phyloP scores from a whole-genome alignment of 1,140 invertebrate genomes.

The Phenacoccus solenopsis region DNA sequence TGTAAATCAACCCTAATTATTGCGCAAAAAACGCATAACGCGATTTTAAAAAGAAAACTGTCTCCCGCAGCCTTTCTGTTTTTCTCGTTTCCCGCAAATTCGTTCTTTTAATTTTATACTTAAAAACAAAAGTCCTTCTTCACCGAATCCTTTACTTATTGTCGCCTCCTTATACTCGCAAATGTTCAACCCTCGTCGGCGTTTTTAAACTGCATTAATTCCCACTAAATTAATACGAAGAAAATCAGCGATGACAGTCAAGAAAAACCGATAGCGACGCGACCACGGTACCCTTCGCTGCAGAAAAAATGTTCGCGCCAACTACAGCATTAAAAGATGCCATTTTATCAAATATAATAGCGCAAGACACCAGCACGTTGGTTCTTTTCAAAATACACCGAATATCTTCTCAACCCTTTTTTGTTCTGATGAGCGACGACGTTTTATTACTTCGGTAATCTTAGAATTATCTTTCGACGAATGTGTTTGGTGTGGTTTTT shows the following conservation, averaged over 20 bases:
- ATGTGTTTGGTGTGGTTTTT: too few relatives aligned
- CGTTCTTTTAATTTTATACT: slow-evolving; percentile 5
- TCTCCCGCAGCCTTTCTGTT: not conserved
- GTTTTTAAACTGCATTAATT: slow-evolving; percentile 18
- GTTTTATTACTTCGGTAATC: not conserved
- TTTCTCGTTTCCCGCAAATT: not conserved
- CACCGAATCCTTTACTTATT: not conserved
- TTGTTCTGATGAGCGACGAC: too few relatives aligned
- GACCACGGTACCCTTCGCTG: not conserved
- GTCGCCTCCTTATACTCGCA: not conserved
- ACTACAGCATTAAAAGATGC: not conserved
- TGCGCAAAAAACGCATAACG: not conserved
- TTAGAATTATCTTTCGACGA: not conserved
- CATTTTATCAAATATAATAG: not conserved
- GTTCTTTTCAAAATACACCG: not conserved
- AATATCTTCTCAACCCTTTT: not conserved
- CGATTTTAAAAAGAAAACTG: slow-evolving; percentile 12
- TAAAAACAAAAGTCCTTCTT: not conserved
- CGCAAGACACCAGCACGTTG: too few relatives aligned
- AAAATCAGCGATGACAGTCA: slow-evolving; percentile 13
- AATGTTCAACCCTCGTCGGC: not conserved
- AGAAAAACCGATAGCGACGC: slow-evolving; percentile 11
- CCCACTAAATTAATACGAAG: slow-evolving; percentile 15
- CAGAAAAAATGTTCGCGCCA: not conserved
- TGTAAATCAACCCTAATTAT: slow-evolving; percentile 8